Evolutionary conservation across 2,113 vertebrate species (phyloP).

Genomic region (Agelaius phoeniceus): DNA sequence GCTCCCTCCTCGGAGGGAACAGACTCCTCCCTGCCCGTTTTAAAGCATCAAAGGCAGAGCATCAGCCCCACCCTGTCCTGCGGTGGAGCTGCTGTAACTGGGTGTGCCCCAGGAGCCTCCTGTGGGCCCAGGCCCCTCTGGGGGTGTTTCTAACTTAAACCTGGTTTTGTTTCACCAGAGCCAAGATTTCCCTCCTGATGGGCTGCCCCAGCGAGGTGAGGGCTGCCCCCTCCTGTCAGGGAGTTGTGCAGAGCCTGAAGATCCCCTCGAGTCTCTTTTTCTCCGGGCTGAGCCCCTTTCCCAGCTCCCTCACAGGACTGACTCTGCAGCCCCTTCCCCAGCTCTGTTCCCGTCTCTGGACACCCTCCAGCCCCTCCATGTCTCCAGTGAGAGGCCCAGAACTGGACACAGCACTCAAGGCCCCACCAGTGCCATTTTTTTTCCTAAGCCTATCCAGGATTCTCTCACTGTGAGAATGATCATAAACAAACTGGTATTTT

Average conservation of each 20-base stretch:
- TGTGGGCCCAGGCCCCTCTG: neutral
- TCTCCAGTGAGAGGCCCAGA: neutral
- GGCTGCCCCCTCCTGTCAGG: neutral
- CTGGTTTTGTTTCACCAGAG: neutral
- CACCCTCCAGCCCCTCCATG: neutral
- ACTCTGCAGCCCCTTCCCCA: neutral
- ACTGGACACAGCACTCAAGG: neutral
- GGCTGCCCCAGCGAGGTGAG: accelerated
- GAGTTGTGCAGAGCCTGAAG: neutral
- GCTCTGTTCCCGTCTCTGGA: neutral
- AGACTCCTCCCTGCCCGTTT: neutral
- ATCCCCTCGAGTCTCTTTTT: neutral
- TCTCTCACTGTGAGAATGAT: neutral
- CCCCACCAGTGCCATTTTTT: neutral
- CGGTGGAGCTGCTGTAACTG: accelerated
- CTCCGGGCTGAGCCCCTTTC: neutral
- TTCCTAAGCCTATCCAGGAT: neutral
- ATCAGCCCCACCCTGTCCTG: neutral
- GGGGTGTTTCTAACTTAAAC: accelerated
- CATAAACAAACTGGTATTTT: neutral
- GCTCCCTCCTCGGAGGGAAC: neutral
- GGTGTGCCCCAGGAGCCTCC: neutral
- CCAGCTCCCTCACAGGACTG: neutral
- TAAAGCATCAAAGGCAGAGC: neutral
- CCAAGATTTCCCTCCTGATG: neutral